A percentile compares a stretch with the other conserved stretches of the same genome.
Evolutionary conservation across 2,888 invertebrate species (phyloP).

Genomic region (Acronicta alni): DNA sequence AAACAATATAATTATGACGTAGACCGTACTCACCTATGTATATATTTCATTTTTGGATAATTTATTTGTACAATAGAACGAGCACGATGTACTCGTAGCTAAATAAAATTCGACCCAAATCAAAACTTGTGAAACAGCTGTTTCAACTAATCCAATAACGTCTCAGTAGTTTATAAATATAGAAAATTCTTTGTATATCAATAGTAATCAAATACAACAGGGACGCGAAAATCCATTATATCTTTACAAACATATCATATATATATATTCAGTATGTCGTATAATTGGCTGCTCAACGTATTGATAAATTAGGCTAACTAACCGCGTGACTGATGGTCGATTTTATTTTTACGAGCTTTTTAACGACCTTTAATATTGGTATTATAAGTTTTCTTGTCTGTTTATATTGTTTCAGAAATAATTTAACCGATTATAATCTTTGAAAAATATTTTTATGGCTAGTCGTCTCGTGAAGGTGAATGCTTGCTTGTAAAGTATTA

Average conservation of each 20-base stretch:
- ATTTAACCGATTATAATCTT: slow-evolving; percentile 38
- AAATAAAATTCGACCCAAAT: not conserved
- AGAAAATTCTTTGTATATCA: slow-evolving; percentile 5
- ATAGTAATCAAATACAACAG: too few species aligned
- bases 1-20: too few species aligned
- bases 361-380: slow-evolving; percentile 45
- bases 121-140: not conserved
- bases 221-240: too few species aligned
- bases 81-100: not conserved
- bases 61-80: too few species aligned
- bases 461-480: slow-evolving; percentile 7
- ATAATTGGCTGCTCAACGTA: slow-evolving; percentile 20
- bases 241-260: slow-evolving; percentile 26
- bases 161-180: slow-evolving; percentile 1
- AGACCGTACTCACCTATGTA: too few species aligned
- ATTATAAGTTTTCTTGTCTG: slow-evolving; percentile 43
- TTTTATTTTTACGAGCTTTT: slow-evolving; percentile 49
- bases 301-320: slow-evolving; percentile 45
- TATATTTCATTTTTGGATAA: too few species aligned
- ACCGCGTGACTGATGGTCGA: slow-evolving; percentile 34
- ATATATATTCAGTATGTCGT: slow-evolving; percentile 40
- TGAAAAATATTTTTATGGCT: slow-evolving; percentile 27
- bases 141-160: slow-evolving; percentile 12
- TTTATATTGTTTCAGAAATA: slow-evolving; percentile 40
- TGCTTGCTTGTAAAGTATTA: slow-evolving; percentile 25